Evolutionary conservation across 2,113 vertebrate genomes (phyloP).

Genomic region (Myrmophylax atrothorax): DNA sequence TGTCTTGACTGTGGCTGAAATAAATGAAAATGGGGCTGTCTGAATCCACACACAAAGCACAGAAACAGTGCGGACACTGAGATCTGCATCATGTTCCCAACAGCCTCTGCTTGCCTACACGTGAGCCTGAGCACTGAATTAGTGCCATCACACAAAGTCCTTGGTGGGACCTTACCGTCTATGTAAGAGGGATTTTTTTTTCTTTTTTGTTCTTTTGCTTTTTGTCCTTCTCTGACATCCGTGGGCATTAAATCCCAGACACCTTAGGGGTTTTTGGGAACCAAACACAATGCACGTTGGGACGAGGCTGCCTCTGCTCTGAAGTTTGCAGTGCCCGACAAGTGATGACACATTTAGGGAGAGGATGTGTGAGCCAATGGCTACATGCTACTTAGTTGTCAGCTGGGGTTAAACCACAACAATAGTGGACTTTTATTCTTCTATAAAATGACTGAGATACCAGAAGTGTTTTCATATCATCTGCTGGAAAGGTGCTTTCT

Average conservation of each 20-base stretch:
- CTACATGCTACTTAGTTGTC: rapidly evolving
- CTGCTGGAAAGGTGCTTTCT: background rate
- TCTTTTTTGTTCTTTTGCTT: too few species aligned
- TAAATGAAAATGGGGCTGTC: background rate
- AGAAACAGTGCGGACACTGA: rapidly evolving
- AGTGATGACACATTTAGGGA: background rate
- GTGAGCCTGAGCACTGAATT: too few species aligned
- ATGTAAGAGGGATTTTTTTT: rapidly evolving
- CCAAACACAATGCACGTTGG: background rate
- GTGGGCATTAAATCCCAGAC: background rate
- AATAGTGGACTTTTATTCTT: background rate
- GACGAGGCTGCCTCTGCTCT: background rate
- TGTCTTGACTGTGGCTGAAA: background rate
- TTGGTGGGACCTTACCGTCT: background rate
- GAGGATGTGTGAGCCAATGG: background rate
- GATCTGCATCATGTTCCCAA: background rate
- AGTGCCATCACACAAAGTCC: background rate
- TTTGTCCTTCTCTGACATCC: background rate
- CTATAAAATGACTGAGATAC: background rate
- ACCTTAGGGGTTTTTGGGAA: background rate
- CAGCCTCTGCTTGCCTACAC: background rate
- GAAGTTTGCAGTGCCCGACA: too few species aligned
- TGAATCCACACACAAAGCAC: background rate
- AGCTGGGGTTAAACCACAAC: background rate
- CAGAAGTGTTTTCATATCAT: background rate